Evolutionary conservation across 2,113 vertebrate genomes (phyloP).

Genomic region (Dicaeum eximium): DNA sequence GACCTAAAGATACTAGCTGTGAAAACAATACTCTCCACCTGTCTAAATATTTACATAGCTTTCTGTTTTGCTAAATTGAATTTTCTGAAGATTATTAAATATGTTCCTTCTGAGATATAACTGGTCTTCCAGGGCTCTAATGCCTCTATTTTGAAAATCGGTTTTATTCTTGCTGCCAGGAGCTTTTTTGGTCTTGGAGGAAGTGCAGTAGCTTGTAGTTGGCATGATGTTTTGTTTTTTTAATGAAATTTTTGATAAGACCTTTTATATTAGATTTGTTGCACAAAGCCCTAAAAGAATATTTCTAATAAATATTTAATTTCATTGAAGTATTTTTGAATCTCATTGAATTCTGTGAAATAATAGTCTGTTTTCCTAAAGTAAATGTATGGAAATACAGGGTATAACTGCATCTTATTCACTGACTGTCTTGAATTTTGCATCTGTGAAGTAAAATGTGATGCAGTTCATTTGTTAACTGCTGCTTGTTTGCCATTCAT

Average conservation of each 20-base stretch:
- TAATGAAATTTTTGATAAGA: background rate
- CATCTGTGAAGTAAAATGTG: background rate
- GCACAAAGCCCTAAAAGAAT: background rate
- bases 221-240: background rate
- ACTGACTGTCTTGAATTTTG: background rate
- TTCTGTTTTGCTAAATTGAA: background rate
- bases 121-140: background rate
- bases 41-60: background rate
- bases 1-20: background rate
- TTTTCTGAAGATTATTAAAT: background rate
- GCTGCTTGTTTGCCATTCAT: conserved; percentile 2
- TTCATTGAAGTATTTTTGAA: background rate
- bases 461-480: background rate
- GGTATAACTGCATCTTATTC: background rate
- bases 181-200: background rate
- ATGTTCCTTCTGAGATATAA: background rate
- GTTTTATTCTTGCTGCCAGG: background rate
- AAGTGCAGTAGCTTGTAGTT: background rate
- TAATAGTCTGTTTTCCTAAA: background rate
- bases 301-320: background rate
- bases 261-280: background rate
- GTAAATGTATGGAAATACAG: background rate
- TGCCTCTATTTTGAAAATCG: background rate
- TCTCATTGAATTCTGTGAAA: background rate
- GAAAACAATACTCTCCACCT: background rate